phyloP scores from a whole-genome alignment of 2,113 vertebrate genomes.

The Daubentonia madagascariensis region DNA sequence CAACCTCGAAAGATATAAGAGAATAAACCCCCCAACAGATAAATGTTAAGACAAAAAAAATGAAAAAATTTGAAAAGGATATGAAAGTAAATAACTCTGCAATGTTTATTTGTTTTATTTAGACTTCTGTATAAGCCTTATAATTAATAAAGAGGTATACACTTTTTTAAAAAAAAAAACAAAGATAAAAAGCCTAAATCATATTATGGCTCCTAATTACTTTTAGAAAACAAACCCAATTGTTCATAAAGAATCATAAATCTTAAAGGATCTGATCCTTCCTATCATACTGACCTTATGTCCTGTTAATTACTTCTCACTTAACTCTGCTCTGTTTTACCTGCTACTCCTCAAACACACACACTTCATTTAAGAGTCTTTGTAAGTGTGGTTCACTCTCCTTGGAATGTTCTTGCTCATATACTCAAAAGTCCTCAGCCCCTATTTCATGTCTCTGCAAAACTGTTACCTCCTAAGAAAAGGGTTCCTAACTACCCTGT shows the following conservation, averaged over 20 bases:
- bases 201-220: not conserved
- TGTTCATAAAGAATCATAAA: too few relatives aligned
- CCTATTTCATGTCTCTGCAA: not conserved
- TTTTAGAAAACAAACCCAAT: too few relatives aligned
- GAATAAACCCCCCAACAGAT: not conserved
- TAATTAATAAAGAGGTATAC: not conserved
- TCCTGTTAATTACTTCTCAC: too few relatives aligned
- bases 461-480: not conserved
- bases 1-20: not conserved
- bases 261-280: too few relatives aligned
- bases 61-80: not conserved
- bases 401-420: too few relatives aligned
- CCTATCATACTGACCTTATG: too few relatives aligned
- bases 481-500: not conserved
- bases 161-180: not conserved
- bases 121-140: not conserved
- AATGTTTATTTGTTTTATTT: not conserved
- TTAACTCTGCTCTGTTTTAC: not conserved
- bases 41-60: not conserved
- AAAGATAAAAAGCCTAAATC: not conserved
- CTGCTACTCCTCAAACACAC: not conserved
- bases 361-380: too few relatives aligned
- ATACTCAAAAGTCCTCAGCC: not conserved
- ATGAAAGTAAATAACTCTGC: not conserved
- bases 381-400: too few relatives aligned